phyloP scores from a whole-genome alignment of 2,797 vertebrate genomes.

The Sebastes cheni region DNA sequence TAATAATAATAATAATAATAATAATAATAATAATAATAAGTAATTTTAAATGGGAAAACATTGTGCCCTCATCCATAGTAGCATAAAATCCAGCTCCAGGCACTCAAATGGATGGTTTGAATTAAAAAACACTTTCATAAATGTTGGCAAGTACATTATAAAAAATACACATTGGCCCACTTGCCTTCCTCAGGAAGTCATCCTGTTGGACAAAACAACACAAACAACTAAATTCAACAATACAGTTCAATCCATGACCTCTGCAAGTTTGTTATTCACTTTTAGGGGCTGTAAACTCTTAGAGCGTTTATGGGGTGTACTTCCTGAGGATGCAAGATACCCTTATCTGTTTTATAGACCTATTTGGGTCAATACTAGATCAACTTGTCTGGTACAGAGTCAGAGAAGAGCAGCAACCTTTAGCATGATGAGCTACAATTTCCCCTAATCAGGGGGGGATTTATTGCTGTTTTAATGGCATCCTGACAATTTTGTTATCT shows the following conservation, averaged over 20 bases:
- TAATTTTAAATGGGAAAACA: neutral
- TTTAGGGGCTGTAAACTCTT: constrained; percentile 43
- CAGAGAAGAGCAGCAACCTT: constrained; percentile 57
- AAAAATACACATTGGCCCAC: neutral
- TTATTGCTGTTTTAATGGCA: constrained; percentile 47
- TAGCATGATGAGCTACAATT: constrained; percentile 46
- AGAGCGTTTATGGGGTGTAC: constrained; percentile 47
- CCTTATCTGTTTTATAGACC: constrained; percentile 67
- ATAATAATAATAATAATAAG: neutral
- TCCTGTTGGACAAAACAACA: neutral
- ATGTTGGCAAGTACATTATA: neutral
- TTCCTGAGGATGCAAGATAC: constrained; percentile 68
- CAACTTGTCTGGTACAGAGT: constrained; percentile 48
- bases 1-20: neutral
- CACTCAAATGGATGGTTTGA: neutral
- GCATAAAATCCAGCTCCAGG: neutral
- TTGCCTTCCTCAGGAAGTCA: neutral
- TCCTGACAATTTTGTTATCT: constrained; percentile 59
- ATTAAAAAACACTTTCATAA: neutral
- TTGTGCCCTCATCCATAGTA: neutral
- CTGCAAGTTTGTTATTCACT: constrained; percentile 24
- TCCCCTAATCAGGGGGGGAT: constrained; percentile 31
- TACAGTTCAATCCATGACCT: constrained; percentile 10
- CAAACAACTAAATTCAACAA: neutral
- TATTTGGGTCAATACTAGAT: constrained; percentile 57